Evolutionary conservation across 2,797 vertebrate species (phyloP), one percentile per base, ranked within the genome.

Genomic region (Pteropus rufus): DNA sequence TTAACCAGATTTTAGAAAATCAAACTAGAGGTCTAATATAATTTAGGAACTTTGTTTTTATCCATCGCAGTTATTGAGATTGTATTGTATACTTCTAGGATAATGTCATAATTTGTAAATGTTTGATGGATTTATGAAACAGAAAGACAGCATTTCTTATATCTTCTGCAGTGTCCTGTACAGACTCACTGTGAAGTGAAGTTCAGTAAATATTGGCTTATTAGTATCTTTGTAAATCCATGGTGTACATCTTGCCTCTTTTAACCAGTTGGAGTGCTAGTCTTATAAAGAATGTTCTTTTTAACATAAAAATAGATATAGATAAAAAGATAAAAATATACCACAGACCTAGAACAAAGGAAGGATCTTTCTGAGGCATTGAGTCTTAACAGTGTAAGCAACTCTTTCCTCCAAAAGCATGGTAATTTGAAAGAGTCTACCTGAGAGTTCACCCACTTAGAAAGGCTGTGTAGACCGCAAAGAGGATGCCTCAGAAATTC

Each of bases 1-100:
- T 70, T 76, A 44, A 67, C 77, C n/a, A 85, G 24, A 65, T 79
- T 91, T 95, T 84, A 88, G 49, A 95, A 93, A 88, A 84, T 49
- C 11, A 80, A 83, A 52, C 4, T 14, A 41, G 8, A 81, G 24
- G 39, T 72, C n/a, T 84, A 64, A 10, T 84, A n/a, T 69, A 84
- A 75, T 88, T 81, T 91, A 82, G 15, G 23, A 60, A 81, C n/a
- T 82, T 67, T 9, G 7, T 84, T 72, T 91, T 79, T 75, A 69
- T 86, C 26, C 46, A 92, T 41, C 39, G 26, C 23, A 64, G 1
- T 75, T 86, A 24, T 18, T 72, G 65, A 83, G 72, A 41, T 70
- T 67, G 39, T 75, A 24, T 64, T 86, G 18, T 79, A 29, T 64
- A n/a, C 95, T 81, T 67, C 34, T 70, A n/a, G 49, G 46, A 60